Evolutionary conservation across 2,888 invertebrate genomes (phyloP).

Genomic region (Pandemis cinnamomeana): DNA sequence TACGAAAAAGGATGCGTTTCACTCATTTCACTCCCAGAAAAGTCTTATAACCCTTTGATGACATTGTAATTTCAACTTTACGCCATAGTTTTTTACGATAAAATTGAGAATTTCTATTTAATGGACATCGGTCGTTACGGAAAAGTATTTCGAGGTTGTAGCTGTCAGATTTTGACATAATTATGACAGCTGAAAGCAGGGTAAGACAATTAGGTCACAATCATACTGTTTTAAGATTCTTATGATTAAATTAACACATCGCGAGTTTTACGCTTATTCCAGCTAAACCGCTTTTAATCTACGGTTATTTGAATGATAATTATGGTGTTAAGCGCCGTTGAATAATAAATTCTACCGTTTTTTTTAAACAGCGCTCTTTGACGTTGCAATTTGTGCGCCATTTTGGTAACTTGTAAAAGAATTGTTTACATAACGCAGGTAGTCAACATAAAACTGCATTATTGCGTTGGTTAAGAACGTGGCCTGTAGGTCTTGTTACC

Average conservation of each 20-base stretch:
- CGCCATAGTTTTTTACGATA: not conserved
- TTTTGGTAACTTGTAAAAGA: too few relatives aligned
- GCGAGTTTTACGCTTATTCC: not conserved
- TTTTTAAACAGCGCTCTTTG: too few relatives aligned
- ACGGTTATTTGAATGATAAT: too few relatives aligned
- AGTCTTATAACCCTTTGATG: not conserved
- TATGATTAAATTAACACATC: not conserved
- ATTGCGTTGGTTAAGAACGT: too few relatives aligned
- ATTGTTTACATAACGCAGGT: too few relatives aligned
- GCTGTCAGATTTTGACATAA: slow-evolving; percentile 31
- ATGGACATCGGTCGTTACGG: not conserved
- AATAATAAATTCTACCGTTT: too few relatives aligned
- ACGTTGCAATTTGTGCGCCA: too few relatives aligned
- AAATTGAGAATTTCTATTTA: not conserved
- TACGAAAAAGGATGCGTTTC: slow-evolving; percentile 38
- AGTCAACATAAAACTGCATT: too few relatives aligned
- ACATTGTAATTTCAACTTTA: not conserved
- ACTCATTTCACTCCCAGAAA: slow-evolving; percentile 10
- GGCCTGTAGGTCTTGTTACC: too few relatives aligned
- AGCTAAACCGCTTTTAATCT: not conserved
- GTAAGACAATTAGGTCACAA: not conserved
- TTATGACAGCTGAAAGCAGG: slow-evolving; percentile 24
- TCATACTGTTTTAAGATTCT: not conserved
- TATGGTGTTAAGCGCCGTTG: too few relatives aligned
- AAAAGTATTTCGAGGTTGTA: not conserved